Evolutionary conservation across 2,113 vertebrate species (phyloP), one percentile per base, ranked within the genome.

Genomic region (Chascanopsetta lugubris): DNA sequence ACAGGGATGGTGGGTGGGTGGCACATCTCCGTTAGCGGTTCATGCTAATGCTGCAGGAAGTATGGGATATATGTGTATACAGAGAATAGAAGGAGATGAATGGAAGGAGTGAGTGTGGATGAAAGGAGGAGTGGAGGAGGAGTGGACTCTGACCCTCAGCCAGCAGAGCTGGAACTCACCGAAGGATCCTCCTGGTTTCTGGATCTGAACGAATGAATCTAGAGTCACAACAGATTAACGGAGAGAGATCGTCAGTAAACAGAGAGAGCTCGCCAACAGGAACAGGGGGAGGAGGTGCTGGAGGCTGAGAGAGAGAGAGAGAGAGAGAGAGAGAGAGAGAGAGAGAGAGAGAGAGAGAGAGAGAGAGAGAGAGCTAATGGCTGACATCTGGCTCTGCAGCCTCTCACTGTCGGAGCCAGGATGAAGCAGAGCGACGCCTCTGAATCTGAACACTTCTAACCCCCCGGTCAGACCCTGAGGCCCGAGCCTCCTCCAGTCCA

Each of bases 381-480:
- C 72, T 86, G 88, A 86, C 84, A 80, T 88, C 88, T 82, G 84
- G 85, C 84, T 71, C 86, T 75, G 51, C 86, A 76, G 86, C 83
- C 77, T 80, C 87, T 80, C 69, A 77, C 85, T 87, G 87, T 91
- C 90, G 89, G n/a, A 64, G 46, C 79, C 83, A 92, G 94, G 94
- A 96, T 93, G 91, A 93, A 95, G 93, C 91, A 77, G 89, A 92
- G 92, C 87, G 67, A 93, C 93, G 93, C 87, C 75, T 92, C 91
- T 84, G 88, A 93, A 91, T 82, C 93, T 92, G 92, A 93, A 94
- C 94, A 93, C 93, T 81, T 91, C 88, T 72, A 90, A 90, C 86
- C 81, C 87, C 84, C 90, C 61, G 57, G 79, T 79, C 57, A 89
- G 91, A 92, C 94, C 94, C 84, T 72, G 83, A 92, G 95, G 94